Evolutionary conservation across 2,888 invertebrate genomes (phyloP), one percentile per base, ranked within the genome.

Genomic region (Esperia sulphurella): DNA sequence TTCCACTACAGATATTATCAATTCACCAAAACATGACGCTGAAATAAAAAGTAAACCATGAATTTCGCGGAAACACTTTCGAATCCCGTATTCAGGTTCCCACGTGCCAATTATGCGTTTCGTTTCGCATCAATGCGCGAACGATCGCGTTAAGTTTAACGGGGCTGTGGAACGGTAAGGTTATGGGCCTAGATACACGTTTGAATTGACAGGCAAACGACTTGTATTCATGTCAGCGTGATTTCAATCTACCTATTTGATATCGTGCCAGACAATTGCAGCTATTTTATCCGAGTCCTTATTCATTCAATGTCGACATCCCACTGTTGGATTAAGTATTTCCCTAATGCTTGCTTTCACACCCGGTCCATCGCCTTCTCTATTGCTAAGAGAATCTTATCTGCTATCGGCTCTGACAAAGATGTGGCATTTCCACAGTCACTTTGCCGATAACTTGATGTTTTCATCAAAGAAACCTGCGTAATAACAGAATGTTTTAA

Each of bases 21-120:
- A 35, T 35, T 35, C 35, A 35, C 35, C 1, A n/a, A 35, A 40
- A 40, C 40, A n/a, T n/a, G 9, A 8, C 21, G 8, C 9, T 14
- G 28, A n/a, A 10, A 40, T 21, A 9, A 35, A 35, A 43, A 43
- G 13, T 33, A 21, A 33, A 44, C 37, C 21, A 33, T 43, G n/a
- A 14, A 29, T 29, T 13, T 12, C 12, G 35, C 14, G 43, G 12
- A 21, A 40, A 39, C 47, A 31, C 43, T 48, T 41, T 41, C 44
- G 40, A 45, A 49, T 21, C 35, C 49, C 39, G 43, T 46, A 41
- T 43, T 37, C 9, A 14, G 54, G 51, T 80, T 80, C 79, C 69
- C 80, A 80, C 79, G 79, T 71, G 65, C 65, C 67, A 54, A 69
- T 76, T 75, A 63, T 51, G 48, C 65, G 63, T 61, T 68, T 64